These are phyloP conservation scores for Nycticryphes semicollaris DNA, from an alignment of 2,113 vertebrate species.

Conservation along the genomic window DNA sequence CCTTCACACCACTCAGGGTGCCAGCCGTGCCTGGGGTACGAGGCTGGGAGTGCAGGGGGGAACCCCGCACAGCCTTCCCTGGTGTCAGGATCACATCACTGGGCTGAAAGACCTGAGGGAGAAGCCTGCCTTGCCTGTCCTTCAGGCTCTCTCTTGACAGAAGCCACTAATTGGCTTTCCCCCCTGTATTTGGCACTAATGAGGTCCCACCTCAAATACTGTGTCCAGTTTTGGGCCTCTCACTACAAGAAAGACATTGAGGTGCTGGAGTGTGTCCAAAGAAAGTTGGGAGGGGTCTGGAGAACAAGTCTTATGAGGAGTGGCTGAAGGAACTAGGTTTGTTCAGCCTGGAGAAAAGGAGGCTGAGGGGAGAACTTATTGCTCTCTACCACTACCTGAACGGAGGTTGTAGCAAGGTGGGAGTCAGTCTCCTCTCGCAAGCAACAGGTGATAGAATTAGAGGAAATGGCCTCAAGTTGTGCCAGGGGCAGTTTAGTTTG, in stretches of 20 bases:
- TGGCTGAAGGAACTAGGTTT: background rate
- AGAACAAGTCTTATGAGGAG: background rate
- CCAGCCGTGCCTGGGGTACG: rapidly evolving
- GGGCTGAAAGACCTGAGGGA: rapidly evolving
- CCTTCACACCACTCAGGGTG: rapidly evolving
- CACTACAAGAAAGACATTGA: background rate
- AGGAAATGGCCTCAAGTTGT: background rate
- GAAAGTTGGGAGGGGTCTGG: background rate
- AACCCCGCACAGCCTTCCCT: background rate
- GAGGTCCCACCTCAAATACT: background rate
- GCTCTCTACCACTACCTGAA: background rate
- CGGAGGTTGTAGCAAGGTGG: background rate
- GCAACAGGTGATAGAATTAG: background rate
- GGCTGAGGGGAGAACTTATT: background rate
- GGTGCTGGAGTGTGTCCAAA: background rate
- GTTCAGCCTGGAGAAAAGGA: background rate
- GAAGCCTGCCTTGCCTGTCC: no score
- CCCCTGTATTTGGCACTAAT: background rate
- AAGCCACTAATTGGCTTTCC: background rate
- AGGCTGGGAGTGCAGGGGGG: background rate
- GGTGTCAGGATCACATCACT: rapidly evolving
- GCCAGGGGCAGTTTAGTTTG: background rate
- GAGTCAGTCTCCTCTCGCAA: background rate
- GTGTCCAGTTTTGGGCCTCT: background rate
- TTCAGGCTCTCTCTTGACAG: background rate